Conservation (phyloP, 2,797 vertebrate genomes). For the Hafferia zeledoni region DNA sequence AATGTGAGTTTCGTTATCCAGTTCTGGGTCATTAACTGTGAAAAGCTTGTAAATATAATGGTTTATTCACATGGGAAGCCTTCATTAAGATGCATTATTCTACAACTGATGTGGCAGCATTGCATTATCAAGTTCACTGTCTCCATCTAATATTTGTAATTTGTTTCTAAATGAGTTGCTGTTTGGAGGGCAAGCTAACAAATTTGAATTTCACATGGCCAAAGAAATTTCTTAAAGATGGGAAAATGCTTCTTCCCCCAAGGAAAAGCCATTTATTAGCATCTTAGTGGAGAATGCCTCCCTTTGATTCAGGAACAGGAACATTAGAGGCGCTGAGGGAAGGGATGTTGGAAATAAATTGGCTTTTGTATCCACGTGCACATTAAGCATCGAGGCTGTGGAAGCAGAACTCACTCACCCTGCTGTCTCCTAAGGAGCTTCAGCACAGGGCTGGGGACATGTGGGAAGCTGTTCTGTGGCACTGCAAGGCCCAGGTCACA, state of each 20-base stretch:
- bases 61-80: conserved; percentile 79
- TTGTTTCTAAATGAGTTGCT: conserved; percentile 80
- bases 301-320: conserved; percentile 44
- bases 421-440: background rate
- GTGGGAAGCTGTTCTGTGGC: background rate
- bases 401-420: background rate
- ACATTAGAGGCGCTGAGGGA: background rate
- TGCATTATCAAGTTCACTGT: conserved; percentile 59
- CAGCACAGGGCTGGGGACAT: background rate
- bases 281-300: conserved; percentile 11
- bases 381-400: background rate
- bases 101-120: conserved; percentile 68
- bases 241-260: conserved; percentile 56
- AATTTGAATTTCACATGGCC: conserved; percentile 70
- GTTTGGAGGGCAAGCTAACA: conserved; percentile 66
- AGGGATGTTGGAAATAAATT: conserved; percentile 5
- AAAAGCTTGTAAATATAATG: conserved; percentile 81
- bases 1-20: conserved; percentile 75
- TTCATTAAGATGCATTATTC: conserved; percentile 82
- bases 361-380: background rate
- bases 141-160: conserved; percentile 74
- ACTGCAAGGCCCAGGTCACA: background rate
- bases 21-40: conserved; percentile 80
- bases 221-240: conserved; percentile 59
- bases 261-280: conserved; percentile 64